These are phyloP conservation scores for Nematopogon swammerdamellus DNA, from an alignment of 2,888 invertebrate species.

Conservation along the genomic window DNA sequence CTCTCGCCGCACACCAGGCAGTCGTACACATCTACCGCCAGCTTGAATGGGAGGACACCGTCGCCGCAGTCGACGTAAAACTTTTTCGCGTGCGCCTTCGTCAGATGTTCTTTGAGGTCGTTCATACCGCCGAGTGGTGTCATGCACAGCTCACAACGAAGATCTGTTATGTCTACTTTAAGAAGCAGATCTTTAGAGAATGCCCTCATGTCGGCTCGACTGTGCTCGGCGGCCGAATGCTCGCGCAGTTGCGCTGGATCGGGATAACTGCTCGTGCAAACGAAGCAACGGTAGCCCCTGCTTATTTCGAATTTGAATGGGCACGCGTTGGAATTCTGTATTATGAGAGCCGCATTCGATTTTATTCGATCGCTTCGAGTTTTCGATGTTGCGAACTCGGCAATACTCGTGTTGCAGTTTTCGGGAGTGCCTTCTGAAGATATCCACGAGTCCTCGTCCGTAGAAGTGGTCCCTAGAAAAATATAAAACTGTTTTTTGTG, in stretches of 20 bases:
- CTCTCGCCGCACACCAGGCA: slow-evolving; percentile 24
- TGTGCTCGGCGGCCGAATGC: slow-evolving; percentile 20
- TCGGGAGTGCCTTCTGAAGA: neutral
- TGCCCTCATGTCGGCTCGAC: slow-evolving; percentile 12
- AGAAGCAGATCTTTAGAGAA: slow-evolving; percentile 20
- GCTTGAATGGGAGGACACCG: slow-evolving; percentile 29
- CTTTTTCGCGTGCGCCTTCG: slow-evolving; percentile 15
- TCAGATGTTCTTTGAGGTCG: slow-evolving; percentile 20
- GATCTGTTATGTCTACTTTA: slow-evolving; percentile 27
- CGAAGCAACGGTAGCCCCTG: slow-evolving; percentile 18
- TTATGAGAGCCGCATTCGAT: slow-evolving; percentile 22
- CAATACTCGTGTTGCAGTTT: neutral
- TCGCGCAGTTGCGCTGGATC: slow-evolving; percentile 19
- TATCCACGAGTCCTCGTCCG: neutral
- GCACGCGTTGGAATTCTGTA: slow-evolving; percentile 24
- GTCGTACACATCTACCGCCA: slow-evolving; percentile 17
- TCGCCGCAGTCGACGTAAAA: slow-evolving; percentile 20
- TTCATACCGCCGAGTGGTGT: slow-evolving; percentile 15
- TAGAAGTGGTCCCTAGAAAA: neutral
- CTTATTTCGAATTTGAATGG: slow-evolving; percentile 22
- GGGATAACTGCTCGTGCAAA: slow-evolving; percentile 22
- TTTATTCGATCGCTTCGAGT: neutral
- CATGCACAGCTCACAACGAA: slow-evolving; percentile 24
- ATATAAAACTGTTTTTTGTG: neutral
- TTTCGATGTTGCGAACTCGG: neutral